Evolutionary conservation across 2,113 vertebrate genomes (phyloP), one percentile per base, ranked within the genome.

Genomic region (Scopus umbretta): DNA sequence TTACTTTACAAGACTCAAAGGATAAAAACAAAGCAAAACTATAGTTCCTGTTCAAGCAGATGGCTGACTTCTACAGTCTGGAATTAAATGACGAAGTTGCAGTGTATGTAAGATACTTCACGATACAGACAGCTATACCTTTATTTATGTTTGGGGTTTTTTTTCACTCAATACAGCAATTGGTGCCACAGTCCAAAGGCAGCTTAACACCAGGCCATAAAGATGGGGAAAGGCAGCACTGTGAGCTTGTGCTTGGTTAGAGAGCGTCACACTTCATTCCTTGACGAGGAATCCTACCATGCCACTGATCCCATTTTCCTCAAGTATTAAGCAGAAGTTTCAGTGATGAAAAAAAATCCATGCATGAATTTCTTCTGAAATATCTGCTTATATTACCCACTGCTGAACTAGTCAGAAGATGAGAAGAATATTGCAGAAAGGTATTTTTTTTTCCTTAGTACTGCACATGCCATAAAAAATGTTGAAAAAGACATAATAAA

Each of bases 311-410:
- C 58, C 30, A 68, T 75, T 68, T 85, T 80, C 74, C 53, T 58
- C 45, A 59, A 94, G 30, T 56, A 79, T 16, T 58, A 81, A 76
- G 79, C 25, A 80, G 74, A 95, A 88, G 27, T 75, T 32, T 89
- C 50, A 94, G n/a, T 6, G 26, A 91, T 53, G 49, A n/a, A 94
- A 89, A 95, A 80, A 90, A 66, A 62, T 49, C 58, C 45, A 88
- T 18, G 66, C 80, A 53, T 49, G 67, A 67, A 85, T 90, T 94
- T 87, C 89, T 94, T 42, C 72, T 86, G 84, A 92, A 95, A 73
- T 88, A 85, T 19, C 66, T 94, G 29, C 49, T 83, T 71, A 58
- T n/a, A 83, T 82, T 88, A 73, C 74, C 59, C 87, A 78, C 74
- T 71, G 55, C 42, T 93, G 66, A 94, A 90, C 53, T 71, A 92